These are phyloP conservation scores for Odobenus rosmarus DNA, from an alignment of 2,113 vertebrate species.

Conservation along the genomic window DNA sequence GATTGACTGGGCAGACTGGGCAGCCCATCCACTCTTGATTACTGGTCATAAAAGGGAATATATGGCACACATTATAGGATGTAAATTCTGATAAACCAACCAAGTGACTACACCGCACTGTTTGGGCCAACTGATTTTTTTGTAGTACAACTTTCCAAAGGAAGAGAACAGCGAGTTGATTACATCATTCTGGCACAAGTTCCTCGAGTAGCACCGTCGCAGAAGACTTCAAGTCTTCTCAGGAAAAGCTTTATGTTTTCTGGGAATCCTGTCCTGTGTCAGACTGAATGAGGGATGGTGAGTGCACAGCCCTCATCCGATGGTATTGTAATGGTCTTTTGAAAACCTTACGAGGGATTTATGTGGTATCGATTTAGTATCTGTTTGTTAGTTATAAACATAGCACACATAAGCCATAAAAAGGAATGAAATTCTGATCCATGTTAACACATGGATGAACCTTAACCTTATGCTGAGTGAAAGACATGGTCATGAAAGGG, in stretches of 20 bases:
- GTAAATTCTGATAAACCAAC: background rate
- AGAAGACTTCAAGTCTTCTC: background rate
- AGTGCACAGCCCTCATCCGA: background rate
- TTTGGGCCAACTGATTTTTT: background rate
- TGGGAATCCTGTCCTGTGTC: background rate
- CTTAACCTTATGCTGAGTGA: background rate
- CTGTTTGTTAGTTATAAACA: background rate
- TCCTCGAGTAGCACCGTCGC: background rate
- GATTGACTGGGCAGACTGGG: too few relatives aligned
- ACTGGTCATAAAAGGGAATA: background rate
- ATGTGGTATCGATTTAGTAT: background rate
- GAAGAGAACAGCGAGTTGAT: background rate
- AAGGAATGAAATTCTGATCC: background rate
- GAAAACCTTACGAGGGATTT: background rate
- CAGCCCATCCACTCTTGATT: too few relatives aligned
- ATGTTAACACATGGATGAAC: background rate
- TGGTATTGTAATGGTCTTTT: background rate
- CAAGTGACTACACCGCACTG: too few relatives aligned
- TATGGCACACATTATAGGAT: accelerated
- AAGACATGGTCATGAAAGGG: background rate
- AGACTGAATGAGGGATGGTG: background rate
- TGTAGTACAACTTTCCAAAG: background rate
- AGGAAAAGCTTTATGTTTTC: background rate
- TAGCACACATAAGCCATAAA: background rate
- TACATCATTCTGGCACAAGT: background rate